phyloP scores from a whole-genome alignment of 2,113 vertebrate genomes.

The Malurus alboscapulatus region DNA sequence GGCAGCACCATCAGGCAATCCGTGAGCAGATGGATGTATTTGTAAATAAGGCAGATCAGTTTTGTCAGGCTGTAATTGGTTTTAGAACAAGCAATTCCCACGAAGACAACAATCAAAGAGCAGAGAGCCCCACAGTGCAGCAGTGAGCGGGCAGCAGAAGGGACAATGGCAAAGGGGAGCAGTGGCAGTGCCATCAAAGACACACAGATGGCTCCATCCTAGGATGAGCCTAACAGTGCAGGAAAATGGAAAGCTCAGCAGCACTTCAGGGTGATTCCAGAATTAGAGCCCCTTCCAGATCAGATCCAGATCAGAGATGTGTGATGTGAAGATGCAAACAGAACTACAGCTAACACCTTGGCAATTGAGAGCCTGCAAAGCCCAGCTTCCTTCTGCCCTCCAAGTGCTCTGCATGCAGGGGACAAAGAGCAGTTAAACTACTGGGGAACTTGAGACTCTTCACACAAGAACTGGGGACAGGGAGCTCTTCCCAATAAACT shows the following conservation, averaged over 20 bases:
- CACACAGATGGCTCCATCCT: accelerated
- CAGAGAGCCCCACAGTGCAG: neutral
- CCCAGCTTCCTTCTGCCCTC: neutral
- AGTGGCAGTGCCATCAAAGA: accelerated
- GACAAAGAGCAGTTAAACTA: neutral
- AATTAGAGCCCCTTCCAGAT: neutral
- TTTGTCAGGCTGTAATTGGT: conserved; percentile 59
- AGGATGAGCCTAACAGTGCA: accelerated
- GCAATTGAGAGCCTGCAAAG: neutral
- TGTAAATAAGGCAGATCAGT: conserved; percentile 63
- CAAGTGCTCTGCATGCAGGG: neutral
- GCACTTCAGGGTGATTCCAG: neutral
- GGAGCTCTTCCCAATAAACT: neutral
- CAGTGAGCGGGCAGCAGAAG: neutral
- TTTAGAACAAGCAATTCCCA: conserved; percentile 55
- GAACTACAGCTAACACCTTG: neutral
- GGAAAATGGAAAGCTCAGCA: neutral
- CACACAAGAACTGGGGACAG: neutral
- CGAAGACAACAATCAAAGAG: neutral
- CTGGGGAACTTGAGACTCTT: neutral
- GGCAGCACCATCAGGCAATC: neutral
- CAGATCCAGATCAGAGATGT: neutral
- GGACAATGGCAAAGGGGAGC: neutral
- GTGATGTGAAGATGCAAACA: neutral
- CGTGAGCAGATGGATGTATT: conserved; percentile 50